These are phyloP conservation scores for Aplochiton taeniatus DNA, from an alignment of 2,797 vertebrate genomes.

Conservation along the genomic window DNA sequence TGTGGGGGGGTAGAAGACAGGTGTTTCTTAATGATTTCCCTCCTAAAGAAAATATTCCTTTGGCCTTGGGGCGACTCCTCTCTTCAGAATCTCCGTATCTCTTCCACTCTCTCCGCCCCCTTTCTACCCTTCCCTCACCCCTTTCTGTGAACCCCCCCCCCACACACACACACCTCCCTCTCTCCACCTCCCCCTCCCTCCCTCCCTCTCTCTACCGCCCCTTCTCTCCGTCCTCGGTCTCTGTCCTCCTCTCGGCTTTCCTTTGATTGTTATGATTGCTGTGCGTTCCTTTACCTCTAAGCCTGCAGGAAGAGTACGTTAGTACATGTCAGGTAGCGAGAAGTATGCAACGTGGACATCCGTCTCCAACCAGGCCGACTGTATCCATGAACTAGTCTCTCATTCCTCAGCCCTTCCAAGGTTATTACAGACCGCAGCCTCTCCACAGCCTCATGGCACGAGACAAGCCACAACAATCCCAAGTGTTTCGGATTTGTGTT, in stretches of 20 bases:
- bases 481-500: too few relatives aligned
- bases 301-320: conserved; percentile 79
- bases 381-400: too few relatives aligned
- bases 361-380: neutral
- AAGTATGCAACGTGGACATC: conserved; percentile 73
- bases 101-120: neutral
- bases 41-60: conserved; percentile 30
- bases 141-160: conserved; percentile 22
- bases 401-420: too few relatives aligned
- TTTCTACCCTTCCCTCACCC: conserved; percentile 18
- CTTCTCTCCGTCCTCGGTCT: conserved; percentile 23
- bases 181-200: neutral
- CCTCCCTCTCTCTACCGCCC: conserved; percentile 5
- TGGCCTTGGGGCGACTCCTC: conserved; percentile 53
- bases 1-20: too few relatives aligned
- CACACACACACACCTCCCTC: conserved; percentile 6
- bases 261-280: conserved; percentile 69
- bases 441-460: too few relatives aligned
- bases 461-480: too few relatives aligned
- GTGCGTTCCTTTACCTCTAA: conserved; percentile 64
- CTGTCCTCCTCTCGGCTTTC: conserved; percentile 40
- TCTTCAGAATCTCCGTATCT: conserved; percentile 5
- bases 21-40: conserved; percentile 75
- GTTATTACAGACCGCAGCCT: too few relatives aligned
- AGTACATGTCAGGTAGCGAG: conserved; percentile 75